Evolutionary conservation across 2,888 invertebrate genomes (phyloP).

Genomic region (Melolontha melolontha): DNA sequence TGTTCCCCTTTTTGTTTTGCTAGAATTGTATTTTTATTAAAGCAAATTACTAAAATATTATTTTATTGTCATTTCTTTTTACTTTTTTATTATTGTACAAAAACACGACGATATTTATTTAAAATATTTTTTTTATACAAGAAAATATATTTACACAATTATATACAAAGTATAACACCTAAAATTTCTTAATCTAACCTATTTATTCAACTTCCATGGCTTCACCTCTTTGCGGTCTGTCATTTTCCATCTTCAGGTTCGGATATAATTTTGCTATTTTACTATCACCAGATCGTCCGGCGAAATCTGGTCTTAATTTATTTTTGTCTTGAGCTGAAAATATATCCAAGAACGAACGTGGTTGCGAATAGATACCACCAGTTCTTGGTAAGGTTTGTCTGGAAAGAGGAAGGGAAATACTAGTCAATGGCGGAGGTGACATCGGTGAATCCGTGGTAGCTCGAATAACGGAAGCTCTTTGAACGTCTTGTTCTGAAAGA

Average conservation of each 20-base stretch:
- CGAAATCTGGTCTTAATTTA: constrained; percentile 69
- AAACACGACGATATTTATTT: no score
- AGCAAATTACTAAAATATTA: no score
- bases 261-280: constrained; percentile 80
- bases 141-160: not conserved
- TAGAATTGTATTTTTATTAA: no score
- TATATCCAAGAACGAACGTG: constrained; percentile 73
- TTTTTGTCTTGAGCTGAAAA: constrained; percentile 73
- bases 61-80: no score
- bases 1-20: no score
- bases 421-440: constrained; percentile 77
- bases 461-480: constrained; percentile 71
- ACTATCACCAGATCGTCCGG: constrained; percentile 70
- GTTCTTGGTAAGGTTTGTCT: constrained; percentile 52
- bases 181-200: not conserved
- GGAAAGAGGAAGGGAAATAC: constrained; percentile 55
- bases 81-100: no score
- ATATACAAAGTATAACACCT: not conserved
- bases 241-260: constrained; percentile 71
- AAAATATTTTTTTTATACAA: not conserved
- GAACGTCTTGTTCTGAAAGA: constrained; percentile 45
- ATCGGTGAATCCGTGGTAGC: constrained; percentile 89
- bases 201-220: constrained; percentile 54
- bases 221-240: constrained; percentile 64
- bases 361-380: constrained; percentile 59